Conservation (phyloP, 2,797 vertebrate genomes). For the Parauchenoglanis punctatus region DNA sequence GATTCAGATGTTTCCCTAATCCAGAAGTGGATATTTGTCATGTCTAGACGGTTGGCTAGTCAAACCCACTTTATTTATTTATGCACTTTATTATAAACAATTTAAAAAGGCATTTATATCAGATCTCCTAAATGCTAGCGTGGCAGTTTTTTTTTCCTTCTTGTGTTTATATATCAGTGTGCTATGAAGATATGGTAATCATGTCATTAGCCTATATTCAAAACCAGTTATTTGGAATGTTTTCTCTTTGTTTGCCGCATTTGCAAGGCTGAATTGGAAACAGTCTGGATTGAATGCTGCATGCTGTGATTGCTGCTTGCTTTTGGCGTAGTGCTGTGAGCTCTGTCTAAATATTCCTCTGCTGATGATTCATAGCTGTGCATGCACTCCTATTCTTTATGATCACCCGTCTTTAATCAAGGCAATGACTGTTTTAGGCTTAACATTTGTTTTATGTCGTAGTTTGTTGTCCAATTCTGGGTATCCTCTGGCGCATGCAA, state of each 20-base stretch:
- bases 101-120: slow-evolving; percentile 11
- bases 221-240: slow-evolving; percentile 6
- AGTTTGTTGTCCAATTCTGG: slow-evolving; percentile 76
- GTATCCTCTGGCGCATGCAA: slow-evolving; percentile 62
- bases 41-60: slow-evolving; percentile 9
- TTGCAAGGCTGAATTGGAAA: slow-evolving; percentile 12
- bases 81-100: slow-evolving; percentile 10
- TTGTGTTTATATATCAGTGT: slow-evolving; percentile 9
- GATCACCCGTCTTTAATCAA: slow-evolving; percentile 30
- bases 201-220: slow-evolving; percentile 14
- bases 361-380: slow-evolving; percentile 20
- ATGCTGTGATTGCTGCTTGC: slow-evolving; percentile 39
- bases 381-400: slow-evolving; percentile 51
- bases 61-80: background rate
- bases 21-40: slow-evolving; percentile 2
- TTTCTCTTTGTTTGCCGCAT: slow-evolving; percentile 19
- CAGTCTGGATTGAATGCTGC: slow-evolving; percentile 29
- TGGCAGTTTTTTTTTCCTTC: background rate
- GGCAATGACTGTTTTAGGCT: slow-evolving; percentile 23
- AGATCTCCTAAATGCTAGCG: background rate
- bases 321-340: slow-evolving; percentile 19
- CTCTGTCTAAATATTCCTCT: slow-evolving; percentile 36
- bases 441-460: slow-evolving; percentile 36
- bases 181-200: slow-evolving; percentile 9
- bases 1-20: background rate